Evolutionary conservation across 1,140 invertebrate genomes (phyloP), one percentile per base, ranked within the genome.

Genomic region (Chironomus tepperi): DNA sequence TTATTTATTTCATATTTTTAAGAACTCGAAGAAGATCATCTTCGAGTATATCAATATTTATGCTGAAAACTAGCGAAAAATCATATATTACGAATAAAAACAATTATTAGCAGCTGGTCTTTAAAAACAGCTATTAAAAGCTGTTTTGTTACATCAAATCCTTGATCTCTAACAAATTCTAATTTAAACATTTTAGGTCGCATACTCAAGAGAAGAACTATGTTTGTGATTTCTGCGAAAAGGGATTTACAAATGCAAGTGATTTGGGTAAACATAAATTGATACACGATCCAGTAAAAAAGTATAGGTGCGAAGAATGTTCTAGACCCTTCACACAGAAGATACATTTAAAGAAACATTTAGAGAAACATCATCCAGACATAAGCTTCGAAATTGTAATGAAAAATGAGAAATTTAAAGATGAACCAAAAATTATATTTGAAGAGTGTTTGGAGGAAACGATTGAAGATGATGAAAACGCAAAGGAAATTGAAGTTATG

Each of bases 141-240:
- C n/a, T n/a, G n/a, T n/a, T n/a, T n/a, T n/a, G n/a, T n/a, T n/a
- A n/a, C n/a, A n/a, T n/a, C n/a, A n/a, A n/a, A n/a, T n/a, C n/a
- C n/a, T n/a, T n/a, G n/a, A n/a, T n/a, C n/a, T n/a, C n/a, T n/a
- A n/a, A n/a, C n/a, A n/a, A n/a, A n/a, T n/a, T n/a, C n/a, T n/a
- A 47, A 47, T 47, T 47, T n/a, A 57, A 1, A 15, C 12, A 12
- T 57, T 57, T 73, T 73, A 74, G 80, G 42, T 80, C 78, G 2
- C 81, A 83, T 73, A 81, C 80, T 7, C 79, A 80, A 16, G 86
- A 88, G 74, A 88, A 87, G 73, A 88, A 88, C 0, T 87, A 83
- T 73, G 78, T 82, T 9, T 87, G 86, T 75, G 79, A 84, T 0
- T 75, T 83, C 6, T 88, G 87, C 75, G 75, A 79, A 0, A 85